Evolutionary conservation across 2,888 invertebrate genomes (phyloP), one percentile per base, ranked within the genome.

Genomic region (Pasiphila rectangulata): DNA sequence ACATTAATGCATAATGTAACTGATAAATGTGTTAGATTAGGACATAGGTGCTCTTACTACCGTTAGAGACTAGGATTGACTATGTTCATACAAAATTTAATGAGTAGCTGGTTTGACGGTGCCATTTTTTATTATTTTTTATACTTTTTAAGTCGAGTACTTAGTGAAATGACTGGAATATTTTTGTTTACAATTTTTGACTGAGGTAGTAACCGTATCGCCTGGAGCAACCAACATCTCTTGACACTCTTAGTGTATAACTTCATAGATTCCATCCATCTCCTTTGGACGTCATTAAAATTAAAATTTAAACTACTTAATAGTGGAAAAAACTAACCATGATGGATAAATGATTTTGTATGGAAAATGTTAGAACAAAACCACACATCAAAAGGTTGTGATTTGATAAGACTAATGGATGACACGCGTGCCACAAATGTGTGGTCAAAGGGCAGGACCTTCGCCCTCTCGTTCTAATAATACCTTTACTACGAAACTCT

Each of bases 41-140:
- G 36, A 20, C 74, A 75, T 75, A 79, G 80, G 77, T 79, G 83
- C 72, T 73, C 72, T 63, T 67, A 79, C 77, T 79, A 79, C 79
- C 71, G 72, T 23, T 34, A 25, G 4, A 12, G 10, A 13, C n/a
- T 5, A 32, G 10, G 1, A 5, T 4, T 4, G 9, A n/a, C 30
- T 32, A 9, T 32, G 16, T 32, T 17, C 32, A 32, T 32, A 32
- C 17, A 32, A 32, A 17, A 17, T 5, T n/a, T n/a, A n/a, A n/a
- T n/a, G n/a, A n/a, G n/a, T n/a, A n/a, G n/a, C n/a, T n/a, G n/a
- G n/a, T n/a, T n/a, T n/a, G n/a, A n/a, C n/a, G n/a, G n/a, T n/a
- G n/a, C n/a, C n/a, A n/a, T n/a, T n/a, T n/a, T n/a, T n/a, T n/a
- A n/a, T n/a, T n/a, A n/a, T n/a, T n/a, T n/a, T n/a, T n/a, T n/a